Conservation (phyloP, 2,888 invertebrate genomes). For the Sycophila texana region DNA sequence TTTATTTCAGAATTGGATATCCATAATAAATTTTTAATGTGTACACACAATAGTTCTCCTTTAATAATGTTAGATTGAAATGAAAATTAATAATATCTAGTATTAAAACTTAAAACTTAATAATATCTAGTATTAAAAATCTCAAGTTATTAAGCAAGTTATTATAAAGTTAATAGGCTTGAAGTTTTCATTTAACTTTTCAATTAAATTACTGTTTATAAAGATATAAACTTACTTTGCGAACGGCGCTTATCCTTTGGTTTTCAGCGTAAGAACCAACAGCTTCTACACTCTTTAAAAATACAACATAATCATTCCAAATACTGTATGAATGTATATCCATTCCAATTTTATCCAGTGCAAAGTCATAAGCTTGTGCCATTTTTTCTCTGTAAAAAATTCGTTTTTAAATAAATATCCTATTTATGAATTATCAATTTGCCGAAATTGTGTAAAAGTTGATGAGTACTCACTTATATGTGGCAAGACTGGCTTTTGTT, state of each 20-base stretch:
- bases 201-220: neutral
- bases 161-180: too few species aligned
- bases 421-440: neutral
- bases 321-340: constrained; percentile 97
- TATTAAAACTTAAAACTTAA: neutral
- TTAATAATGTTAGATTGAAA: too few species aligned
- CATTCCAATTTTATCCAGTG: constrained; percentile 98
- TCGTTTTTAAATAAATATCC: constrained; percentile 24
- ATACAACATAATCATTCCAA: constrained; percentile 98
- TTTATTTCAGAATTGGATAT: neutral
- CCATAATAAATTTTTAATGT: neutral
- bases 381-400: constrained; percentile 91
- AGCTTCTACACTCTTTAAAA: constrained; percentile 96
- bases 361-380: constrained; percentile 99
- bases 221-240: constrained; percentile 81
- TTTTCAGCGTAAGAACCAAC: constrained; percentile 99
- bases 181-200: neutral
- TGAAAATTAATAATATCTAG: too few species aligned
- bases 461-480: constrained; percentile 87
- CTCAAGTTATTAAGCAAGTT: too few species aligned
- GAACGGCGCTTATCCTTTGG: constrained; percentile 98
- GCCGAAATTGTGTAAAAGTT: neutral
- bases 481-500: constrained; percentile 93
- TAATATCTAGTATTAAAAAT: too few species aligned
- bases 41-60: too few species aligned